Evolutionary conservation across 92 coral and sea anemone genomes (phyloP), one percentile per base, ranked within the genome.

Genomic region (Micromussa lordhowensis): DNA sequence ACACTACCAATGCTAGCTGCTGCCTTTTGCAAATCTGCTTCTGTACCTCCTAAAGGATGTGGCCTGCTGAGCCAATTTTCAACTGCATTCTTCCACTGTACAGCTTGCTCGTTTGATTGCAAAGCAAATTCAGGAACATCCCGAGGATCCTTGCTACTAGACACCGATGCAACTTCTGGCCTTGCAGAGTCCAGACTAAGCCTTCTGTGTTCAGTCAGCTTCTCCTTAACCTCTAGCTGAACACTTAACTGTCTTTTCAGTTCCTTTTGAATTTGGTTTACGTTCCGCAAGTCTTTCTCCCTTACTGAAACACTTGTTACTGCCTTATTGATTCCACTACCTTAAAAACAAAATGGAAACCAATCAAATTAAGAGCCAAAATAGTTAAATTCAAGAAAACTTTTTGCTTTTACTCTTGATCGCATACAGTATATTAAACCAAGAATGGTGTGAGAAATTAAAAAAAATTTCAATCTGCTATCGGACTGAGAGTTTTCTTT

Each of bases 21-120:
- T 32, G 70, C 3, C 54, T 34, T 72, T 13, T 71, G 79, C 0
- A 32, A 82, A 22, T 82, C 86, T 40, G 59, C 78, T 21, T 57
- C 86, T 19, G 35, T 18, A 18, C 72, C 82, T 63, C 40, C 51
- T 22, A 86, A 73, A 18, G 90, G 86, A n/a, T 79, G 55, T 19
- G 90, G 90, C 79, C 86, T 79, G 34, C 90, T 87, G 21, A 87
- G 57, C 86, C 90, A 87, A 24, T 57, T n/a, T 66, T 75, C 78
- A 1, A 87, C 90, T 0, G 22, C 72, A 57, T 35, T 13, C 28
- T 31, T 69, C 90, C 90, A 87, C 1, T 21, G 21, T 0, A 36
- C 86, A 3, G 49, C 35, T 72, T 87, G 79, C 26, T 80, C 85
- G 16, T 30, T 78, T 58, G 53, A 10, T 75, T 32, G 79, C 53